Base-by-base conservation (phyloP, 2,888 invertebrate genomes). In the Thera obeliscata region DNA sequence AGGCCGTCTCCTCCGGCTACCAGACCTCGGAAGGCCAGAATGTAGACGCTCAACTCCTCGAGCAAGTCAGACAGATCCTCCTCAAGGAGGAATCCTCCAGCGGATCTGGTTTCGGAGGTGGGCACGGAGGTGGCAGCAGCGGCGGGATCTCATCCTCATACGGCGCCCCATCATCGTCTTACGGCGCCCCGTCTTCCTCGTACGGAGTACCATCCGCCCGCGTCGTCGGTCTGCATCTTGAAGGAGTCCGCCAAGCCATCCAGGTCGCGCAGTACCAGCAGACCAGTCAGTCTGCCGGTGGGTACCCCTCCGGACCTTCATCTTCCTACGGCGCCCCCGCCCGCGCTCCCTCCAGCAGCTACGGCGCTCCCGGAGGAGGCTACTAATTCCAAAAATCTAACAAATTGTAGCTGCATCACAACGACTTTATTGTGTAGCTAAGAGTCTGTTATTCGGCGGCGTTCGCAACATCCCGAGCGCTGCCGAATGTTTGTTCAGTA, bases 201-300 rank as follows among this genome's bases (percentile, higher is more conserved):
- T 82, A 93, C 92, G 80, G 93, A 61, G 86, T 82, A 43, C 86
- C 86, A 4, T 85, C 85, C 56, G 86, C 86, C 75, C 95, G 96
- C 78, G 97, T 97, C 65, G 97, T 97, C 76, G 97, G 97, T 76
- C 96, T 97, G 89, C 96, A 97, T 89, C 95, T 97, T 74, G 97
- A 97, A 81, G 97, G 96, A 73, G 96, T 97, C 82, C 96, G 97
- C 81, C 97, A 97, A 81, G 97, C 97, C 78, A 96, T 97, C 90
- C 97, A 97, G 87, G 97, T 97, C 73, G 97, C 97, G 55, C 97
- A 97, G 83, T 97, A 96, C 94, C 95, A 96, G 78, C 97, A 97
- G 91, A 93, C 87, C 91, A 95, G 78, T 69, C 83, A 84, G 56
- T 80, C 83, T 64, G 87, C 90, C 92, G 69, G 95, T 91, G 73